These are phyloP conservation scores for Chelonus insularis DNA, from an alignment of 1,140 invertebrate species.

Conservation along the genomic window DNA sequence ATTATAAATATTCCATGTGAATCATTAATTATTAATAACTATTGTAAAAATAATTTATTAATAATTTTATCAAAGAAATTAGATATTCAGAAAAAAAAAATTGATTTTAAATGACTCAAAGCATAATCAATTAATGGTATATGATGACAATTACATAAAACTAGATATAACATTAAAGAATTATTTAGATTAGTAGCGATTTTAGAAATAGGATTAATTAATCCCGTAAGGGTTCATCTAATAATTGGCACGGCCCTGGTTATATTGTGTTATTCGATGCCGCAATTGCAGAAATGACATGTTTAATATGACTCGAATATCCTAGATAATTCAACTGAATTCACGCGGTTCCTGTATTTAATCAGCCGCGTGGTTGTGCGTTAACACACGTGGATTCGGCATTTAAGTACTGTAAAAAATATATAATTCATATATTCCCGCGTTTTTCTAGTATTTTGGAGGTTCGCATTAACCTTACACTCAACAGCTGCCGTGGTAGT, in stretches of 20 bases:
- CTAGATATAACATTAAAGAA: too few relatives aligned
- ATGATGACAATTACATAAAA: too few relatives aligned
- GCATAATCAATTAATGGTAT: too few relatives aligned
- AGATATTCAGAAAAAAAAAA: too few relatives aligned
- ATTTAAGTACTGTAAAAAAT: conserved; percentile 1
- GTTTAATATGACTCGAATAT: conserved; percentile 14
- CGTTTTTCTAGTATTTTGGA: conserved; percentile 9
- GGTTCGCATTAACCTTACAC: neutral
- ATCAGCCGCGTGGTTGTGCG: neutral
- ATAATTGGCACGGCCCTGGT: conserved; percentile 34
- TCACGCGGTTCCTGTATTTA: neutral
- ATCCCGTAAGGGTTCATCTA: neutral
- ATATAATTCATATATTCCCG: conserved; percentile 3
- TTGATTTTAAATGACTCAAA: too few relatives aligned
- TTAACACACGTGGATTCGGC: conserved; percentile 1
- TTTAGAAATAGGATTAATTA: neutral
- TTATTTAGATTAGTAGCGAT: neutral
- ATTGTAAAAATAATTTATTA: too few relatives aligned
- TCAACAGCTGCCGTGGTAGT: neutral
- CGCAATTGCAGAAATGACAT: conserved; percentile 28
- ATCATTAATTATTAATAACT: too few relatives aligned
- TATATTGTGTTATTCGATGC: conserved; percentile 35
- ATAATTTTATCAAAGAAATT: too few relatives aligned
- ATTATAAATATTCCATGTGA: too few relatives aligned
- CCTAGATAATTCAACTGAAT: neutral